Evolutionary conservation across 2,113 vertebrate genomes (phyloP).

Genomic region (Nyctibius bracteatus): DNA sequence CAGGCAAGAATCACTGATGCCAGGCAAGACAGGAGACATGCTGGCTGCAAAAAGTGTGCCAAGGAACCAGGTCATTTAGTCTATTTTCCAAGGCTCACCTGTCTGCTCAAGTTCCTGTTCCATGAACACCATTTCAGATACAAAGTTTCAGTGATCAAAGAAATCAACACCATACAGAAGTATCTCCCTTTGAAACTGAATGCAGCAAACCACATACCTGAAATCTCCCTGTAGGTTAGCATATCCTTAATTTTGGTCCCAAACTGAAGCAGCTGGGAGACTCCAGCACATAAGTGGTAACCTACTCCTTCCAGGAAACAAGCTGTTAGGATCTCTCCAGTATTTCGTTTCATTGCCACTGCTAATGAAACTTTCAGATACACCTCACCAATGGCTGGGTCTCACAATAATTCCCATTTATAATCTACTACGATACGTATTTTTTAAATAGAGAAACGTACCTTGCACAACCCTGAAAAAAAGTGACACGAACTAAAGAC

Average conservation of each 20-base stretch:
- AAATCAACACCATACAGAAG: not conserved
- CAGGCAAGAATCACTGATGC: not conserved
- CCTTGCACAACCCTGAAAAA: not conserved
- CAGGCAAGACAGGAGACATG: not conserved
- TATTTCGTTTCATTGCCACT: not conserved
- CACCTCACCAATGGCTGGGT: not conserved
- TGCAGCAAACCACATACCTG: not conserved
- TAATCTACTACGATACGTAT: fast-evolving
- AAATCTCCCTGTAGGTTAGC: not conserved
- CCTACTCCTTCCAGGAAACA: not conserved
- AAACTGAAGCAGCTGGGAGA: not conserved
- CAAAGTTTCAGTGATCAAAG: not conserved
- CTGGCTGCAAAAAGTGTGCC: not conserved
- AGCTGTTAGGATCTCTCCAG: not conserved
- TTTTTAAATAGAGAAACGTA: not conserved
- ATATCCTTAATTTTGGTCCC: not conserved
- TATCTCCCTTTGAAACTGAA: not conserved
- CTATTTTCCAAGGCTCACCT: not conserved
- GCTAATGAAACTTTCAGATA: not conserved
- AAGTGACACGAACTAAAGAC: not conserved
- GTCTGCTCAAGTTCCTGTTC: not conserved
- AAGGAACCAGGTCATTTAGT: not conserved
- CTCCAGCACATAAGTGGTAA: not conserved
- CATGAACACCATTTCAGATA: not conserved
- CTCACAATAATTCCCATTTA: not conserved